These are phyloP conservation scores for Panulirus ornatus DNA, from an alignment of 1,140 invertebrate species.

Conservation along the genomic window DNA sequence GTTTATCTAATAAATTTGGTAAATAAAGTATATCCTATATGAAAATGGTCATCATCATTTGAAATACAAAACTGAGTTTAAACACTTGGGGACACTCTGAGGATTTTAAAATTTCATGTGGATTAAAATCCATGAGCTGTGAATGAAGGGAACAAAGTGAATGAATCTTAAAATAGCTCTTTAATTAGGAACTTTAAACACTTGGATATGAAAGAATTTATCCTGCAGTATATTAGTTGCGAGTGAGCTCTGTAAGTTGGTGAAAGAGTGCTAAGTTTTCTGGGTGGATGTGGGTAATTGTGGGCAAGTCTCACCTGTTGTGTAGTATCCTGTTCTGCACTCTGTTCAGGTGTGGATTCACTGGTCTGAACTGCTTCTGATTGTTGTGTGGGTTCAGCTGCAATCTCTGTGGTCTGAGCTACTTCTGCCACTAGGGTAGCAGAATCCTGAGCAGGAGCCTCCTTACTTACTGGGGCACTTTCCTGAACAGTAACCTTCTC, in stretches of 20 bases:
- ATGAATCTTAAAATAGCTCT: background rate
- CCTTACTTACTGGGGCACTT: slow-evolving; percentile 24
- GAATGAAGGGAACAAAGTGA: background rate
- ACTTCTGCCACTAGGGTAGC: slow-evolving; percentile 37
- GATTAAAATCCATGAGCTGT: background rate
- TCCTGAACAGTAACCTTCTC: slow-evolving; percentile 40
- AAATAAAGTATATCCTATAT: too few relatives aligned
- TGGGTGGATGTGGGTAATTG: background rate
- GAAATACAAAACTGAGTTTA: too few relatives aligned
- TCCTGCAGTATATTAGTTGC: background rate
- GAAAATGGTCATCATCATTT: too few relatives aligned
- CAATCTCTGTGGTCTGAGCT: slow-evolving; percentile 46
- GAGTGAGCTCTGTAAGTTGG: background rate
- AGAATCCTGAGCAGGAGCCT: slow-evolving; percentile 46
- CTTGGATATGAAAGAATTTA: background rate
- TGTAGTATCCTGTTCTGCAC: slow-evolving; percentile 60
- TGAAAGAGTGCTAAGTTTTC: background rate
- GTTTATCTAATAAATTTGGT: too few relatives aligned
- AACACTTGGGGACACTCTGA: too few relatives aligned
- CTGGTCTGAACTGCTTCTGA: slow-evolving; percentile 34
- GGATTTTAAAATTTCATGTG: too few relatives aligned
- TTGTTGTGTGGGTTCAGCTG: slow-evolving; percentile 53
- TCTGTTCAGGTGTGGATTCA: slow-evolving; percentile 63
- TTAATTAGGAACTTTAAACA: background rate
- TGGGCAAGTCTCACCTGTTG: slow-evolving; percentile 53